Percentiles rank a stretch among this genome's conserved stretches.
Evolutionary conservation across 2,888 invertebrate genomes (phyloP).

Genomic region (Caenorhabditis virilis): DNA sequence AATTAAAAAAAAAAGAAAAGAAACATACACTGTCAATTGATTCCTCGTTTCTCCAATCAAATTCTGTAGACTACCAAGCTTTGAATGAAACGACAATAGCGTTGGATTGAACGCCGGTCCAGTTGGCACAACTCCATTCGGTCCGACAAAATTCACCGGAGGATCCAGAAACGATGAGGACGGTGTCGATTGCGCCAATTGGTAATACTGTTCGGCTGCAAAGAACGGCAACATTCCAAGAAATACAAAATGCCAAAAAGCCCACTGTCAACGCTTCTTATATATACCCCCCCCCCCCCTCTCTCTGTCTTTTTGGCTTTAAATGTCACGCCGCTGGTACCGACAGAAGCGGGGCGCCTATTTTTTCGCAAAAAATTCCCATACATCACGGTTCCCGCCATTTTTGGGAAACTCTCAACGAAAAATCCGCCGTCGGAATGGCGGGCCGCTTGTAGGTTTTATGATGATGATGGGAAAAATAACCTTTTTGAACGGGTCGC

Average conservation of each 20-base stretch:
- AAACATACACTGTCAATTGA: slow-evolving; percentile 4
- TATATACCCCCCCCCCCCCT: too few species aligned
- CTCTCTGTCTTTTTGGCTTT: neutral
- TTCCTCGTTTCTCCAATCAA: slow-evolving; percentile 11
- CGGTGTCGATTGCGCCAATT: slow-evolving; percentile 25
- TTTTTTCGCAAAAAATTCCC: neutral
- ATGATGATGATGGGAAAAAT: too few species aligned
- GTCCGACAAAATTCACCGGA: too few species aligned
- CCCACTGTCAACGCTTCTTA: neutral
- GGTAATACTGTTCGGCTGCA: slow-evolving; percentile 40
- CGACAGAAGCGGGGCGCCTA: neutral
- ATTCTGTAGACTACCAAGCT: slow-evolving; percentile 17
- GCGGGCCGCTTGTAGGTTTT: neutral
- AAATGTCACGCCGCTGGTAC: neutral
- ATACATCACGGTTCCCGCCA: neutral
- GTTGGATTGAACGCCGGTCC: neutral
- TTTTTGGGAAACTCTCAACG: neutral
- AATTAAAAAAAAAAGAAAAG: neutral
- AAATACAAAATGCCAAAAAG: neutral
- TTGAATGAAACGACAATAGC: slow-evolving; percentile 17
- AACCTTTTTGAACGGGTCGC: too few species aligned
- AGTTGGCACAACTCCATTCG: neutral
- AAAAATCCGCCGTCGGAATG: neutral
- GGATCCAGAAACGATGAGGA: slow-evolving; percentile 31
- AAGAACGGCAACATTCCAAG: neutral